These are phyloP conservation scores for Lateolabrax maculatus DNA, from an alignment of 2,797 vertebrate genomes.

Conservation along the genomic window DNA sequence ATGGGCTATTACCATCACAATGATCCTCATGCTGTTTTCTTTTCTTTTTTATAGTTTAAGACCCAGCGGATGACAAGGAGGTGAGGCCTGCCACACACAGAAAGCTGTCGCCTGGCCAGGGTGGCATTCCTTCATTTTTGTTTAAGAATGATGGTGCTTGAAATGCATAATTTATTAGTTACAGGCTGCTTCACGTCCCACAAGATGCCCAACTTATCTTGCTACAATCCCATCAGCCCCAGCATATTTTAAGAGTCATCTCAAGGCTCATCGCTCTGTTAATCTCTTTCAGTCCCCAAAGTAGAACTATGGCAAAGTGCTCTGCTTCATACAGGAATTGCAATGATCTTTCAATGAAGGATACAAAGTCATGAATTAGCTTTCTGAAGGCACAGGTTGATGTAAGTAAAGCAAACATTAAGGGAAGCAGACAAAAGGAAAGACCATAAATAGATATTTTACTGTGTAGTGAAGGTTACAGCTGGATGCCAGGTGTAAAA, in stretches of 20 bases:
- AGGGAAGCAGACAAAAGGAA: slow-evolving; percentile 23
- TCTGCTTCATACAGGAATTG: slow-evolving; percentile 1
- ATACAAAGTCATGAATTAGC: slow-evolving; percentile 8
- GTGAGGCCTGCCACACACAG: slow-evolving; percentile 62
- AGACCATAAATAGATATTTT: slow-evolving; percentile 23
- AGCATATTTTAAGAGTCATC: slow-evolving; percentile 43
- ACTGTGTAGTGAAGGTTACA: slow-evolving; percentile 42
- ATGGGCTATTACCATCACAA: slow-evolving; percentile 79
- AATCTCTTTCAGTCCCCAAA: slow-evolving; percentile 18
- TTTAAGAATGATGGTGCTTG: slow-evolving; percentile 33
- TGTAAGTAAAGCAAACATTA: slow-evolving; percentile 24
- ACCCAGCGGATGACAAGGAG: slow-evolving; percentile 32
- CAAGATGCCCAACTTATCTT: slow-evolving; percentile 21
- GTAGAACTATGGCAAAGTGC: slow-evolving; percentile 1
- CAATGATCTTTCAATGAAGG: background rate
- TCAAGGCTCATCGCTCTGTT: slow-evolving; percentile 24
- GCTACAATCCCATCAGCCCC: slow-evolving; percentile 35
- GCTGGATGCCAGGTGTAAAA: slow-evolving; percentile 67
- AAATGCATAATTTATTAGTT: slow-evolving; percentile 74
- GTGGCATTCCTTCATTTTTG: slow-evolving; percentile 48
- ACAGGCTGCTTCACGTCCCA: slow-evolving; percentile 53
- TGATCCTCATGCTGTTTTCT: slow-evolving; percentile 58
- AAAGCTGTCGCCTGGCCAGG: slow-evolving; percentile 29
- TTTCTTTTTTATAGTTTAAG: slow-evolving; percentile 35
- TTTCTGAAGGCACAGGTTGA: background rate